Conservation (phyloP, 2,113 vertebrate genomes). For the Phalacrocorax pelagicus region DNA sequence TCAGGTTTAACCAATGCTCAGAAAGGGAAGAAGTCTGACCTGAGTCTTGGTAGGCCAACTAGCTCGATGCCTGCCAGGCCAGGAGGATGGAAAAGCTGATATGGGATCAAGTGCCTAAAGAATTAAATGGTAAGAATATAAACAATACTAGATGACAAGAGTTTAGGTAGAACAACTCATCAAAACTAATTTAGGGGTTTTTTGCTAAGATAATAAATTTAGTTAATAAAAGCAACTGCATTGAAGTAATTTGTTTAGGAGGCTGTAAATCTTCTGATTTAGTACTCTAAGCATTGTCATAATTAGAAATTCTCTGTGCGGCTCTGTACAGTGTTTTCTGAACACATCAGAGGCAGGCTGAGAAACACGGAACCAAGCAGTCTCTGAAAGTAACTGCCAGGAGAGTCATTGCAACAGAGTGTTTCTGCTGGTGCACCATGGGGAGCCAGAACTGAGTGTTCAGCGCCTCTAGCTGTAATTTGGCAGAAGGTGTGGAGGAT, state of each 20-base stretch:
- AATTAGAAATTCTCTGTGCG: neutral
- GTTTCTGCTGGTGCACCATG: fast-evolving
- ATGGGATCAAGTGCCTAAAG: neutral
- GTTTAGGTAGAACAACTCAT: neutral
- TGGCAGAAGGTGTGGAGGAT: neutral
- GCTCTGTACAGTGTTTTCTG: neutral
- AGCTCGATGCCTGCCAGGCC: neutral
- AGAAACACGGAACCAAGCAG: neutral
- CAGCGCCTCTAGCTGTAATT: neutral
- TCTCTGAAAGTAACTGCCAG: neutral
- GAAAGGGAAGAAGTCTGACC: neutral
- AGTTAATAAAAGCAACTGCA: neutral
- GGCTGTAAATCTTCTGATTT: neutral
- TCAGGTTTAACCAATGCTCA: neutral
- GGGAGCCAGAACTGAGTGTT: neutral
- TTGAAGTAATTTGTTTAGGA: neutral
- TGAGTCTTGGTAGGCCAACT: neutral
- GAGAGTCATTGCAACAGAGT: neutral
- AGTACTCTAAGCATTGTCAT: neutral
- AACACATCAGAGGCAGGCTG: neutral
- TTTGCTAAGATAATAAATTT: neutral
- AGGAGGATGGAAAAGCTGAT: neutral
- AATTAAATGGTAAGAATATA: neutral
- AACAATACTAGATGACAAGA: neutral
- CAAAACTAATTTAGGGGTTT: neutral